Evolutionary conservation across 2,888 invertebrate genomes (phyloP), one percentile per base, ranked within the genome.

Genomic region (Danaus chrysippus): DNA sequence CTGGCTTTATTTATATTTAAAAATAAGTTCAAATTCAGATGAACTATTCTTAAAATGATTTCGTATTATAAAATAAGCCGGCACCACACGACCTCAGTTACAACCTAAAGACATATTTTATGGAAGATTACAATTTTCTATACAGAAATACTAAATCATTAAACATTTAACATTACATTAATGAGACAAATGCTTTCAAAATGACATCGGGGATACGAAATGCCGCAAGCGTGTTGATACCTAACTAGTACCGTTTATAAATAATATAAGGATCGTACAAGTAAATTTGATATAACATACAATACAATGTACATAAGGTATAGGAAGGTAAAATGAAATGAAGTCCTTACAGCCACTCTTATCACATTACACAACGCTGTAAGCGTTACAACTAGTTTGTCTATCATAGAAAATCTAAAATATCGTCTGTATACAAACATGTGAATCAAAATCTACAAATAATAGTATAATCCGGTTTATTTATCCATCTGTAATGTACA

Each of bases 401-500:
- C 84, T 89, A 89, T 79, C 75, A 87, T 91, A 91, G 86, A 91
- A 91, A 91, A 90, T 90, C 91, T 91, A 90, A 82, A 78, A 75
- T 79, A 79, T 79, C 82, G 87, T 81, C 81, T 83, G 85, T 85
- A 82, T 87, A 85, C 77, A 84, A 82, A 76, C 79, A 82, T 81
- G 80, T 84, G 84, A 86, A 85, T 78, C 74, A 83, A 84, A 75
- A 67, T 77, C 83, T 87, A 87, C 82, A 79, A 83, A 73, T 82
- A 82, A 82, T 76, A 80, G 76, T 80, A n/a, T 46, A 46, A 46
- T 83, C 70, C 74, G 75, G 79, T 79, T 34, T 34, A 2, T 76
- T 77, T 71, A 70, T 73, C 76, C 81, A 77, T 75, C 73, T 79
- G 76, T 78, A 74, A 75, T 69, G 75, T 78, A 70, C 68, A 82